phyloP scores from a whole-genome alignment of 2,113 vertebrate genomes.

The Leucopsar rothschildi region DNA sequence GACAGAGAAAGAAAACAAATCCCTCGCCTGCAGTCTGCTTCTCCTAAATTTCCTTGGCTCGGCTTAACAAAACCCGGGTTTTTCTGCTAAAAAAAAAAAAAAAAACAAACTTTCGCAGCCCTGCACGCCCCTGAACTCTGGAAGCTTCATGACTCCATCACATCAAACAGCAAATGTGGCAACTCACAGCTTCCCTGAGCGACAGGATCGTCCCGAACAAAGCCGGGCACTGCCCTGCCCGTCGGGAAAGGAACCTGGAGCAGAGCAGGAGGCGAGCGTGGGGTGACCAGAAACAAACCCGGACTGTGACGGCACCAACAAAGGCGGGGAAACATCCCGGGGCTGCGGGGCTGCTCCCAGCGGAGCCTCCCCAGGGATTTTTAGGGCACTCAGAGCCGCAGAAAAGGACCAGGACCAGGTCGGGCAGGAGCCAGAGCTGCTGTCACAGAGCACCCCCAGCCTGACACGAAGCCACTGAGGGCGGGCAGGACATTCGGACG shows the following conservation, averaged over 20 bases:
- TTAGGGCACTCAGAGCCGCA: background rate
- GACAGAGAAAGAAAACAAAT: background rate
- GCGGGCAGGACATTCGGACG: background rate
- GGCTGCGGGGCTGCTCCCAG: background rate
- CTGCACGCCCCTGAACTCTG: fast-evolving
- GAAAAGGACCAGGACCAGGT: background rate
- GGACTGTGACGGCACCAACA: fast-evolving
- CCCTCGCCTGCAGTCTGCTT: background rate
- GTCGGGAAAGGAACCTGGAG: background rate
- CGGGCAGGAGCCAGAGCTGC: background rate
- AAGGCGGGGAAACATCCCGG: background rate
- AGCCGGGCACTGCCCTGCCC: background rate
- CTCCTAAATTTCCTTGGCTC: background rate
- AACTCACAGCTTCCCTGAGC: fast-evolving
- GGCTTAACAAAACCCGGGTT: fast-evolving
- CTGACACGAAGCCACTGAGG: background rate
- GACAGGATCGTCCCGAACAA: fast-evolving
- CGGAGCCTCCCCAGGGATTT: background rate
- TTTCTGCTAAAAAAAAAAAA: background rate
- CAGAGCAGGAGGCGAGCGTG: background rate
- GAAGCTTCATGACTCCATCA: background rate
- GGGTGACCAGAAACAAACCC: background rate
- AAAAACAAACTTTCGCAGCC: background rate
- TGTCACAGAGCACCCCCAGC: background rate
- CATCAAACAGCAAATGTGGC: background rate